Evolutionary conservation across 2,113 vertebrate genomes (phyloP).

Genomic region (Crotalus tigris): DNA sequence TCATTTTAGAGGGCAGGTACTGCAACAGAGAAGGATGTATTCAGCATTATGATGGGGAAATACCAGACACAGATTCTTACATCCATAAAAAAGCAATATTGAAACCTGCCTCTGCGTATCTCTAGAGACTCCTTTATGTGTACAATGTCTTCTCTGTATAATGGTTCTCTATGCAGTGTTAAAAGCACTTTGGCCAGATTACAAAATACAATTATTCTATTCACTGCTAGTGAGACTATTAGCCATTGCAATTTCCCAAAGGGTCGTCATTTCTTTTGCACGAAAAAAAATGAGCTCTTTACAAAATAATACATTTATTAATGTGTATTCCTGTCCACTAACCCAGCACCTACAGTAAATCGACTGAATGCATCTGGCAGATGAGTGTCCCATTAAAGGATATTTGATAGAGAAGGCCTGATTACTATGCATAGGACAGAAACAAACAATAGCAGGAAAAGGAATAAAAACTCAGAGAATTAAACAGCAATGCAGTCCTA

Average conservation of each 20-base stretch:
- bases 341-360: neutral
- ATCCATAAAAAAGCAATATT: neutral
- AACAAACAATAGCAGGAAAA: neutral
- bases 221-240: neutral
- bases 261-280: neutral
- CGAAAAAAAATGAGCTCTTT: neutral
- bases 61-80: neutral
- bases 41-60: neutral
- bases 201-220: neutral
- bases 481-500: neutral
- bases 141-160: neutral
- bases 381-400: neutral
- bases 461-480: neutral
- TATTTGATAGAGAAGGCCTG: neutral
- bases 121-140: neutral
- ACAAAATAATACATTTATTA: neutral
- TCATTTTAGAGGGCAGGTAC: neutral
- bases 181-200: conserved; percentile 12
- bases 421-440: neutral
- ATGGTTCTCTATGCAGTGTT: neutral
- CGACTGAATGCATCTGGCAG: neutral
- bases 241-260: neutral
- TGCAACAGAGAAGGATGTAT: neutral
- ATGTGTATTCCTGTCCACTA: neutral
- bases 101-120: neutral